These are phyloP conservation scores for Planiliza haematocheilus DNA, from an alignment of 2,113 vertebrate species.

Conservation along the genomic window DNA sequence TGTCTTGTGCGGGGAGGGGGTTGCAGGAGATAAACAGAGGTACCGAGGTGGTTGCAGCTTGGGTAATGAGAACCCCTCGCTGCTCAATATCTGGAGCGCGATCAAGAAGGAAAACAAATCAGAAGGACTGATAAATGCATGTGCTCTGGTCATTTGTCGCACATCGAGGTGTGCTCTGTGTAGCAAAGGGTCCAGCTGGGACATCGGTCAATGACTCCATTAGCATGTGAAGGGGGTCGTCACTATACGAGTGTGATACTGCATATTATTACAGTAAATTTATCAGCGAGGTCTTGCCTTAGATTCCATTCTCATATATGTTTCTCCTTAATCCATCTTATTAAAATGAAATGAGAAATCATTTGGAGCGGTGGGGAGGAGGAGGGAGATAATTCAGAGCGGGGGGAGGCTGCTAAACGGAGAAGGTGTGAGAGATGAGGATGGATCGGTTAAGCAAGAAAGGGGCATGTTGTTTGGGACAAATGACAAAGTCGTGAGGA, in stretches of 20 bases:
- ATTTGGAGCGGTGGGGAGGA: conserved; percentile 1
- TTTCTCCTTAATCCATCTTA: conserved; percentile 49
- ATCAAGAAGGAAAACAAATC: conserved; percentile 31
- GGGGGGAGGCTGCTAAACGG: background rate
- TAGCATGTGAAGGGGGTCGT: conserved; percentile 38
- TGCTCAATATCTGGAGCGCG: conserved; percentile 27
- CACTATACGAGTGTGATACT: conserved; percentile 34
- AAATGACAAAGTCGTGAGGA: conserved; percentile 5
- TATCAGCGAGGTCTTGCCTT: conserved; percentile 27
- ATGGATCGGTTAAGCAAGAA: conserved; percentile 19
- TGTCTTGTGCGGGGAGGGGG: conserved; percentile 31
- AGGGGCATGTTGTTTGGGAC: background rate
- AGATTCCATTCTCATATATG: conserved; percentile 43
- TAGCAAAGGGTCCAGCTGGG: background rate
- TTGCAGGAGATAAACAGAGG: conserved; percentile 18
- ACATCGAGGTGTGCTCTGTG: conserved; percentile 24
- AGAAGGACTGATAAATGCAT: conserved; percentile 38
- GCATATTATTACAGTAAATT: conserved; percentile 47
- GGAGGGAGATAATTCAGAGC: background rate
- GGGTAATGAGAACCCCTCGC: conserved; percentile 39
- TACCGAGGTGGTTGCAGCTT: conserved; percentile 9
- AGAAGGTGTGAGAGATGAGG: conserved; percentile 15
- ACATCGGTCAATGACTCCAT: conserved; percentile 48
- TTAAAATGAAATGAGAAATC: conserved; percentile 44
- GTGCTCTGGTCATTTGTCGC: conserved; percentile 23